Evolutionary conservation across 2,113 vertebrate genomes (phyloP).

Genomic region (Clupea harengus): DNA sequence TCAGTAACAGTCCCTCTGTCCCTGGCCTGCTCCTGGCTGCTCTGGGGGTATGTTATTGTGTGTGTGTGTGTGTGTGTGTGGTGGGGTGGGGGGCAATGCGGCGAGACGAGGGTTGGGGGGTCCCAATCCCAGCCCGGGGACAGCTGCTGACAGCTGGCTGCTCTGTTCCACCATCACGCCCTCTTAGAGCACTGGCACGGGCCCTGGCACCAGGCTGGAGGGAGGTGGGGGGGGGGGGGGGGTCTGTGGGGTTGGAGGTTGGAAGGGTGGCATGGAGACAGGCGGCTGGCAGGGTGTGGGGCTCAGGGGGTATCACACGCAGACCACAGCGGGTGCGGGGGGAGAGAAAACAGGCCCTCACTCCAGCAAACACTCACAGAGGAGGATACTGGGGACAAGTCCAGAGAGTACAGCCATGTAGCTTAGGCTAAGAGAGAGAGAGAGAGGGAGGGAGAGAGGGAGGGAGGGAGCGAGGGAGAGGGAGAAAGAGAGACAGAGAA

Average conservation of each 20-base stretch:
- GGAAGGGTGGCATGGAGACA: not conserved
- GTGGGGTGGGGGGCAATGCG: not conserved
- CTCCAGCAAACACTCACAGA: conserved; percentile 6
- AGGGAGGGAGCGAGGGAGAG: not conserved
- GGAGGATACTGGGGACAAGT: not conserved
- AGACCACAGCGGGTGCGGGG: not conserved
- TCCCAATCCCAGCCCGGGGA: not conserved
- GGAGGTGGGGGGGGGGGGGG: not conserved
- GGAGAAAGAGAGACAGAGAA: not conserved
- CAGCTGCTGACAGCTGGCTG: not conserved
- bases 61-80: not conserved
- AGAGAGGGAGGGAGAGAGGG: not conserved
- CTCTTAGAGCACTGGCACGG: not conserved
- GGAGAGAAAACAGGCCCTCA: not conserved
- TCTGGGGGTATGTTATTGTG: not conserved
- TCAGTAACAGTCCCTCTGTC: not conserved
- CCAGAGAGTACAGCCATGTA: conserved; percentile 8
- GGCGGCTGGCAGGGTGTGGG: not conserved
- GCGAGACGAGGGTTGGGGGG: not conserved
- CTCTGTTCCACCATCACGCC: not conserved
- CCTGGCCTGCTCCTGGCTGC: not conserved
- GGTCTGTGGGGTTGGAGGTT: not conserved
- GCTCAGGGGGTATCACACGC: not conserved
- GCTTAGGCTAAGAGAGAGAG: not conserved
- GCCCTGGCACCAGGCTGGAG: not conserved